phyloP scores from a whole-genome alignment of 2,888 invertebrate species.

The Apamea anceps region DNA sequence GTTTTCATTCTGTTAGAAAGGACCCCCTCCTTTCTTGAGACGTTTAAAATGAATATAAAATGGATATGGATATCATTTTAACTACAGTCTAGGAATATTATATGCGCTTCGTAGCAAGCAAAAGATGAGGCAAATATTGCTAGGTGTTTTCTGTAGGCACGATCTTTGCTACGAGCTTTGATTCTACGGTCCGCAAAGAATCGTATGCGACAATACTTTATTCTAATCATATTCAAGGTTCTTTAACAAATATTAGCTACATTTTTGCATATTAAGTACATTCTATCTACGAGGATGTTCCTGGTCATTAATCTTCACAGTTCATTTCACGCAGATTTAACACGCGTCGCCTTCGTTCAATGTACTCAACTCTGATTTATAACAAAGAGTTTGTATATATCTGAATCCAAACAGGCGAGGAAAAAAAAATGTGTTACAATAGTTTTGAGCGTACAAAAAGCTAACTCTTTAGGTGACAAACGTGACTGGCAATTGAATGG shows the following conservation, averaged over 20 bases:
- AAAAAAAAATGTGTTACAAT: constrained; percentile 42
- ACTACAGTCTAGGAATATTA: neutral
- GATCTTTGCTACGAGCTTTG: neutral
- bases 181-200: neutral
- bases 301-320: constrained; percentile 45
- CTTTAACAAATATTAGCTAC: constrained; percentile 17
- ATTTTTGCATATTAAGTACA: neutral
- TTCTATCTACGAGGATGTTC: constrained; percentile 9
- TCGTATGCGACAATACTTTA: neutral
- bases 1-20: neutral
- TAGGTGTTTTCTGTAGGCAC: neutral
- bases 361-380: constrained; percentile 16
- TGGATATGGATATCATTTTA: neutral
- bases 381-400: constrained; percentile 16
- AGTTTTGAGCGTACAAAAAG: constrained; percentile 31
- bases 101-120: neutral
- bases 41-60: no score
- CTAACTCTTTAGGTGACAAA: constrained; percentile 19
- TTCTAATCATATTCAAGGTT: neutral
- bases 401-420: constrained; percentile 10
- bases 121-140: constrained; percentile 8
- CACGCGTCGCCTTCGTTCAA: constrained; percentile 21
- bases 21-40: no score
- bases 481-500: constrained; percentile 39
- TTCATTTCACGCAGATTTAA: constrained; percentile 33